phyloP scores from a whole-genome alignment of 2,113 vertebrate genomes.

The Hemiscyllium ocellatum region DNA sequence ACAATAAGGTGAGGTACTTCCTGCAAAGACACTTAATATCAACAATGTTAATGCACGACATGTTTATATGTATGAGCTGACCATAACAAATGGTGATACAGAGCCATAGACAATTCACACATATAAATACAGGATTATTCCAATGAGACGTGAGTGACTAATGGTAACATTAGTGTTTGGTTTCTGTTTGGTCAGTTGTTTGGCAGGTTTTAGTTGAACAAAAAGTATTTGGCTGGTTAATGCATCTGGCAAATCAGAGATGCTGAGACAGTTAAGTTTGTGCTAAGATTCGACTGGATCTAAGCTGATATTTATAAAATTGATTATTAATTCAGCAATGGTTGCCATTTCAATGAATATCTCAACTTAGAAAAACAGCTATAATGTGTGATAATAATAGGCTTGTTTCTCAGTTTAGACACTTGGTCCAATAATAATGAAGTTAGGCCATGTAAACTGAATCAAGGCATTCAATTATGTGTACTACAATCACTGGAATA shows the following conservation, averaged over 20 bases:
- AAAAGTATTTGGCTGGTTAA: background rate
- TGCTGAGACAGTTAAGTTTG: background rate
- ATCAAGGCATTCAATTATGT: background rate
- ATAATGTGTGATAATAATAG: background rate
- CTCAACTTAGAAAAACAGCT: background rate
- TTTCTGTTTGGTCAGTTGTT: background rate
- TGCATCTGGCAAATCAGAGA: slow-evolving; percentile 5
- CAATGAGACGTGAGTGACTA: background rate
- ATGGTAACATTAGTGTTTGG: background rate
- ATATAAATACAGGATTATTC: background rate
- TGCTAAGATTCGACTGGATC: background rate
- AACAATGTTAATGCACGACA: background rate
- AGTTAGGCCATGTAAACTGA: background rate
- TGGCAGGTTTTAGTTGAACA: background rate
- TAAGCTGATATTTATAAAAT: background rate
- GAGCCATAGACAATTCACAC: background rate
- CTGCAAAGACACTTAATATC: background rate
- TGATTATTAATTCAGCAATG: background rate
- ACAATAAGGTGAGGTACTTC: background rate
- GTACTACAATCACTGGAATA: background rate
- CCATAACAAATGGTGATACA: slow-evolving; percentile 4
- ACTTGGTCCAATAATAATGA: background rate
- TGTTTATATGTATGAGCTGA: background rate
- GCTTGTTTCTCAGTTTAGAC: background rate
- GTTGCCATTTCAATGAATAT: slow-evolving; percentile 12